phyloP scores from a whole-genome alignment of 2,888 invertebrate genomes.

The Agriotes lineatus region DNA sequence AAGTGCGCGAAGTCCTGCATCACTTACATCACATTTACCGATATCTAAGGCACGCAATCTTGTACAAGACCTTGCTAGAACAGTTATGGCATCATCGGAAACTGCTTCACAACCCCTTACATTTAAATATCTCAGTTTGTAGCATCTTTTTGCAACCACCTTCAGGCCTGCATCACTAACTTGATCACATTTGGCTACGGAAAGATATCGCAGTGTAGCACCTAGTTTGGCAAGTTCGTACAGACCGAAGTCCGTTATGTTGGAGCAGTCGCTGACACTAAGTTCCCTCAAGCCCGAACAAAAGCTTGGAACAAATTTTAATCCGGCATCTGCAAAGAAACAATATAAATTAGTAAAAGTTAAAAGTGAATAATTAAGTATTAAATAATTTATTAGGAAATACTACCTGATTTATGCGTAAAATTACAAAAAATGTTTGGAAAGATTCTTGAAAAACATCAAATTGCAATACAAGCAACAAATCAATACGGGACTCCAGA shows the following conservation, averaged over 20 bases:
- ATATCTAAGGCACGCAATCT: conserved; percentile 89
- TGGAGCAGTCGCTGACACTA: conserved; percentile 90
- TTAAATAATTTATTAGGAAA: too few species aligned
- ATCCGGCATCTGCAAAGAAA: conserved; percentile 80
- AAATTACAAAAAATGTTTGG: too few species aligned
- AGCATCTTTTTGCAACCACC: conserved; percentile 88
- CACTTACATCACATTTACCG: conserved; percentile 94
- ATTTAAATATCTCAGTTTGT: conserved; percentile 90
- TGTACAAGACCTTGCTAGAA: conserved; percentile 87
- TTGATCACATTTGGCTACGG: conserved; percentile 93
- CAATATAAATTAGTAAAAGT: conserved; percentile 27
- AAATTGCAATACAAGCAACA: too few species aligned
- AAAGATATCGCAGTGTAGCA: conserved; percentile 89
- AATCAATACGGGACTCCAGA: too few species aligned
- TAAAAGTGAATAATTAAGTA: too few species aligned
- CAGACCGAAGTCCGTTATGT: conserved; percentile 90
- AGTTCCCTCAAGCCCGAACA: conserved; percentile 87
- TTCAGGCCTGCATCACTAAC: conserved; percentile 92
- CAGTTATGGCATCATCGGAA: conserved; percentile 92
- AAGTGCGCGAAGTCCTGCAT: conserved; percentile 86
- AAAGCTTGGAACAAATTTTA: conserved; percentile 92
- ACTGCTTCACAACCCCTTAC: conserved; percentile 93
- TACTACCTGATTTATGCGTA: too few species aligned
- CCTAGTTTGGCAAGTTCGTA: conserved; percentile 91
- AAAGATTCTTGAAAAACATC: too few species aligned